Conservation (phyloP, 2,797 vertebrate genomes). For the Myotis vivesi region DNA sequence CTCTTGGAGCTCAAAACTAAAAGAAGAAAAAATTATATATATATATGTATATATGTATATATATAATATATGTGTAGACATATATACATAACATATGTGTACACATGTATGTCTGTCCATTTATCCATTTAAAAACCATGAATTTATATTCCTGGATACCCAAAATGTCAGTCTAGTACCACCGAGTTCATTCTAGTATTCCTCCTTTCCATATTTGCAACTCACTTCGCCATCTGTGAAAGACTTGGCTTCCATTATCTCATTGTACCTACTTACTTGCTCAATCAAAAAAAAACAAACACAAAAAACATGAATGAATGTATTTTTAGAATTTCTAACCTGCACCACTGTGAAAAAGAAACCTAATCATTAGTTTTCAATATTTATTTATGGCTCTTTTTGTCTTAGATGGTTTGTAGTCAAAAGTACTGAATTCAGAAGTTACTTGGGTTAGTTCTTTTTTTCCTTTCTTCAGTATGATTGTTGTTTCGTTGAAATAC, state of each 20-base stretch:
- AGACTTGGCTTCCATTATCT: background rate
- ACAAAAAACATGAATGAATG: background rate
- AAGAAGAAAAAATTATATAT: background rate
- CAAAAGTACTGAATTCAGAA: background rate
- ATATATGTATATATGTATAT: no score
- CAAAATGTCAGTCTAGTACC: background rate
- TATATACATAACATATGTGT: background rate
- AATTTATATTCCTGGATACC: background rate
- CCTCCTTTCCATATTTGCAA: background rate
- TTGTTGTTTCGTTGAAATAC: background rate
- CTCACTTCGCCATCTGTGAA: background rate
- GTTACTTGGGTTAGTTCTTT: background rate
- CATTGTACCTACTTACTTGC: background rate
- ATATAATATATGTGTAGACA: background rate
- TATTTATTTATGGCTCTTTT: background rate
- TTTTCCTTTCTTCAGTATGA: background rate
- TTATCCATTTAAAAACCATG: background rate
- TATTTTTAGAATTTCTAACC: background rate
- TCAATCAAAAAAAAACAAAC: background rate
- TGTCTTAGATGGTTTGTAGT: background rate
- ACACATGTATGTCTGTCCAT: background rate
- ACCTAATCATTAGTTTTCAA: background rate
- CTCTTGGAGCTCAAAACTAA: background rate
- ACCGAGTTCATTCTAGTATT: background rate
- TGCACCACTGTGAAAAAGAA: background rate